Conservation (phyloP, 1,140 invertebrate genomes). For the Saccostrea echinata region DNA sequence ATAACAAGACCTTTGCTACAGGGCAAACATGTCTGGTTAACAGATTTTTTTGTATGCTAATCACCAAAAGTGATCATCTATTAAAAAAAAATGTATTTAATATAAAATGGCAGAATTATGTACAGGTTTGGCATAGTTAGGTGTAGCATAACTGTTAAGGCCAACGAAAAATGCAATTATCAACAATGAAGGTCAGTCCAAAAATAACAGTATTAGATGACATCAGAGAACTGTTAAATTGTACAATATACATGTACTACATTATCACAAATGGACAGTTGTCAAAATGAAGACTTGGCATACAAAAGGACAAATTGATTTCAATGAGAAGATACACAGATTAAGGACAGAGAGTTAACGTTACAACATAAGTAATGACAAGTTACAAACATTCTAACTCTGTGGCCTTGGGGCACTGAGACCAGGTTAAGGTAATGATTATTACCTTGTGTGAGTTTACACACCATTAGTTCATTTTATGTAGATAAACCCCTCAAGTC, state of each 20-base stretch:
- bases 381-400: conserved; percentile 18
- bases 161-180: neutral
- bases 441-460: conserved; percentile 27
- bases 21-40: neutral
- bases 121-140: neutral
- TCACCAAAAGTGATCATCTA: too few relatives aligned
- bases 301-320: neutral
- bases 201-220: neutral
- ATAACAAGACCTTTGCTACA: neutral
- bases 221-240: neutral
- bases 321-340: conserved; percentile 20
- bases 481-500: conserved; percentile 19
- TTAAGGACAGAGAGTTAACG: neutral
- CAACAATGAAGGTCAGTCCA: neutral
- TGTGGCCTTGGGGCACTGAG: neutral
- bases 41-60: neutral
- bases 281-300: neutral
- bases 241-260: neutral
- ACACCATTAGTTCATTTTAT: conserved; percentile 16
- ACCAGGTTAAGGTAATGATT: conserved; percentile 2
- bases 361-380: conserved; percentile 11
- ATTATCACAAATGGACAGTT: neutral
- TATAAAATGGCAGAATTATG: neutral
- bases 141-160: neutral
- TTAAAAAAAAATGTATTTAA: neutral